phyloP scores from a whole-genome alignment of 1,140 invertebrate species.

The Thaumetopoea pityocampa region DNA sequence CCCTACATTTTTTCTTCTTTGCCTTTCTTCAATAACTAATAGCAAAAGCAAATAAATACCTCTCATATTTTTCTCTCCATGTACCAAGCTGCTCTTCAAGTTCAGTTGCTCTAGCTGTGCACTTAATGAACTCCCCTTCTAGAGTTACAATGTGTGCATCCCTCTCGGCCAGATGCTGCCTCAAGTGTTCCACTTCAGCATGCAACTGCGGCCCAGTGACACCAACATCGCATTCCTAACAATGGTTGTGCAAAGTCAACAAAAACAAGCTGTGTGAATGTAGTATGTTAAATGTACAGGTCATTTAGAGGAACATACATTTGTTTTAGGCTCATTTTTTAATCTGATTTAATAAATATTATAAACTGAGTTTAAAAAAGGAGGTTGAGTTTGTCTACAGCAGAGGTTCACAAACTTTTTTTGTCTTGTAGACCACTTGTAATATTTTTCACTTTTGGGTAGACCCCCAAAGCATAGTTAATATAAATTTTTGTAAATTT shows the following conservation, averaged over 20 bases:
- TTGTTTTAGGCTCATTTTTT: too few species aligned
- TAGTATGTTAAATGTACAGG: slow-evolving; percentile 5
- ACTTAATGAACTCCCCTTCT: slow-evolving; percentile 89
- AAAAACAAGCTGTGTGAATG: slow-evolving; percentile 34
- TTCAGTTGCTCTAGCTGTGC: slow-evolving; percentile 86
- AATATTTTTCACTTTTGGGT: too few species aligned
- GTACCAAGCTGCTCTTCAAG: slow-evolving; percentile 89
- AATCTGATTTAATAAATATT: too few species aligned
- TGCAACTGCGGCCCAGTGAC: slow-evolving; percentile 83
- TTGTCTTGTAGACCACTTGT: too few species aligned
- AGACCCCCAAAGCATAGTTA: too few species aligned
- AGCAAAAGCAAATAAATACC: slow-evolving; percentile 69
- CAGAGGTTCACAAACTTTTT: too few species aligned
- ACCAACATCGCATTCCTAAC: slow-evolving; percentile 63
- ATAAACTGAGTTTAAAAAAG: too few species aligned
- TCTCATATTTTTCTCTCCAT: slow-evolving; percentile 95
- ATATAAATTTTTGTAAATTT: too few species aligned
- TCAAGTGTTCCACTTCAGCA: slow-evolving; percentile 91
- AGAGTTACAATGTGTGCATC: slow-evolving; percentile 90
- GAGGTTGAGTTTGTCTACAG: too few species aligned
- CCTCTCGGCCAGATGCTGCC: slow-evolving; percentile 86
- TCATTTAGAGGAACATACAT: slow-evolving; percentile 19
- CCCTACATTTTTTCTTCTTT: too few species aligned
- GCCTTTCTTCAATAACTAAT: too few species aligned
- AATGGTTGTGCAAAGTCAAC: slow-evolving; percentile 47